Base-by-base conservation (phyloP, 2,888 invertebrate genomes). In the Ornithoptera priamus region DNA sequence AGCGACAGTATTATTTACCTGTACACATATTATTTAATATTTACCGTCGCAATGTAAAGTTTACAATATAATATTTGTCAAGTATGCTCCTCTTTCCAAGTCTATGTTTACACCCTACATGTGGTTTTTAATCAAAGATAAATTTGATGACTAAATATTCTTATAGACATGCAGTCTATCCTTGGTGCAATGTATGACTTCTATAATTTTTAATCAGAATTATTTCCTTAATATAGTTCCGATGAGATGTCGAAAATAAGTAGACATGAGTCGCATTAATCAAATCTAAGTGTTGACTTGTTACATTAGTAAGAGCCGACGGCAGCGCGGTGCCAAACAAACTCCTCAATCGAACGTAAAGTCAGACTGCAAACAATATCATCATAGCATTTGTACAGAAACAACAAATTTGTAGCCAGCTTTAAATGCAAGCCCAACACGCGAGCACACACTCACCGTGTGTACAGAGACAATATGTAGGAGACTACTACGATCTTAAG, bases 331-430 rank as follows among this genome's bases (percentile, higher is more conserved):
- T 81, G 81, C 85, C 87, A 84, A 87, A 89, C 86, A 89, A 89
- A 89, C 88, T 89, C 85, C 84, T 90, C 89, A 85, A 92, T 91
- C 86, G 87, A 87, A 88, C 88, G 87, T 84, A 86, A 90, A 91
- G 89, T 87, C 87, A 83, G 87, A 90, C 87, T 81, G 86, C 91
- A 92, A 92, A 92, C 91, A 92, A 89, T 91, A 92, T 91, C 89
- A 89, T 88, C 87, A 86, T 89, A 87, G 85, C 91, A 90, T 92
- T 92, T 92, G 91, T 90, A 87, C 87, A 89, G 89, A 85, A 91
- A 92, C 89, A 92, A 92, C 92, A 92, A 91, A 91, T 91, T 90
- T 92, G 91, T 90, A 90, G 90, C 89, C 81, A 90, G 89, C 91
- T 92, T 91, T 90, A 89, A 91, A 90, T 90, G 89, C 90, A 87